Evolutionary conservation across 2,797 vertebrate species (phyloP).

Genomic region (Mormyrus hasselquistii): DNA sequence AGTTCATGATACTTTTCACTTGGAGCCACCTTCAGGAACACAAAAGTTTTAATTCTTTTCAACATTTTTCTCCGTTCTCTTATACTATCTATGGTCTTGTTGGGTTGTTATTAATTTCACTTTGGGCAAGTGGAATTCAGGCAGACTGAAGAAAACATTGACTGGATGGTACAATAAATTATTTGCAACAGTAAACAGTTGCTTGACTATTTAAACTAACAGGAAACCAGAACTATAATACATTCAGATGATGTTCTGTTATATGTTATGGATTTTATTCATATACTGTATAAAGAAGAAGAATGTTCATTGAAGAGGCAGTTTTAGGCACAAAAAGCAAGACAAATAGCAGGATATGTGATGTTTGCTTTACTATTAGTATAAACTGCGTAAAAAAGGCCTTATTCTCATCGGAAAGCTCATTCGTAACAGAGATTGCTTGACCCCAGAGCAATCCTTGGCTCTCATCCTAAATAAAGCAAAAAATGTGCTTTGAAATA

Average conservation of each 20-base stretch:
- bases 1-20: background rate
- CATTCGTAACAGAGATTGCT: conserved; percentile 12
- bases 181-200: background rate
- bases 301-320: background rate
- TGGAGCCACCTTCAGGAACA: background rate
- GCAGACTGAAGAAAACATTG: background rate
- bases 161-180: background rate
- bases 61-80: background rate
- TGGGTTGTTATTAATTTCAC: background rate
- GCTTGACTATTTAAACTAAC: background rate
- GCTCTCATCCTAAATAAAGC: background rate
- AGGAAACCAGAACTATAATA: background rate
- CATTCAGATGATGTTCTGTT: background rate
- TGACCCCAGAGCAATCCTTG: background rate
- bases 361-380: conserved; percentile 51
- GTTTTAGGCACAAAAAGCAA: background rate
- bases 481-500: background rate
- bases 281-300: background rate
- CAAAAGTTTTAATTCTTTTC: background rate
- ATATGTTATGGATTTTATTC: background rate
- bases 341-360: conserved; percentile 49
- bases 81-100: background rate
- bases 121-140: background rate
- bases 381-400: conserved; percentile 40
- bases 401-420: conserved; percentile 51